A percentile compares a stretch with the other conserved stretches of the same genome.
These are phyloP conservation scores for Tiphia femorata DNA, from an alignment of 2,888 invertebrate genomes.

Conservation along the genomic window DNA sequence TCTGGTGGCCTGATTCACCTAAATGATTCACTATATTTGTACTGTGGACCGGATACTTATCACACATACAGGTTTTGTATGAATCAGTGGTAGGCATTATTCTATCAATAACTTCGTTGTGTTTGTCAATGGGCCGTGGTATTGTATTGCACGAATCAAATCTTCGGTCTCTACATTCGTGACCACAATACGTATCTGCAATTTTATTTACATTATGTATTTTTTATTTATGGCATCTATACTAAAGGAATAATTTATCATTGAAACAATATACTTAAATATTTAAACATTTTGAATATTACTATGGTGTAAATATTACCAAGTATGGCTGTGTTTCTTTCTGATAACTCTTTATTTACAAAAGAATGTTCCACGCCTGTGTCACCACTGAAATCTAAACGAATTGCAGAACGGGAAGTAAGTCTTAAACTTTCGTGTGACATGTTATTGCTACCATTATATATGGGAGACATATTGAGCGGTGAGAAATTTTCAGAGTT, in stretches of 20 bases:
- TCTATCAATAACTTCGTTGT: no score
- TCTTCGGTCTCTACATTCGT: no score
- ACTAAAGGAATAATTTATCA: neutral
- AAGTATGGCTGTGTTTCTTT: constrained; percentile 17
- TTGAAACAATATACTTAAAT: neutral
- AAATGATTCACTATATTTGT: constrained; percentile 48
- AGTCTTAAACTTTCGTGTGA: constrained; percentile 53
- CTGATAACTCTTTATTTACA: constrained; percentile 15
- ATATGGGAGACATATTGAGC: constrained; percentile 61
- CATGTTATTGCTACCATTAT: constrained; percentile 37
- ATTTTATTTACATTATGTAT: no score
- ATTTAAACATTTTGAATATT: no score
- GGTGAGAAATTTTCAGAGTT: constrained; percentile 48
- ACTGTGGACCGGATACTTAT: constrained; percentile 44
- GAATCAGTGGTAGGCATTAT: no score
- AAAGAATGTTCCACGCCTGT: constrained; percentile 49
- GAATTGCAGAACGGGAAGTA: constrained; percentile 47
- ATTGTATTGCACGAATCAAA: no score
- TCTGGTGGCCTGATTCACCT: constrained; percentile 51
- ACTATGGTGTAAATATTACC: no score
- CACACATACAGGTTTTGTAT: constrained; percentile 43
- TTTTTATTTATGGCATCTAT: neutral
- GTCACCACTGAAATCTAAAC: constrained; percentile 53
- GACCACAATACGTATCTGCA: no score
- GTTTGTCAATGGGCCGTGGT: no score